Evolutionary conservation across 2,888 invertebrate genomes (phyloP), one percentile per base, ranked within the genome.

Genomic region (Machimus rusticus): DNA sequence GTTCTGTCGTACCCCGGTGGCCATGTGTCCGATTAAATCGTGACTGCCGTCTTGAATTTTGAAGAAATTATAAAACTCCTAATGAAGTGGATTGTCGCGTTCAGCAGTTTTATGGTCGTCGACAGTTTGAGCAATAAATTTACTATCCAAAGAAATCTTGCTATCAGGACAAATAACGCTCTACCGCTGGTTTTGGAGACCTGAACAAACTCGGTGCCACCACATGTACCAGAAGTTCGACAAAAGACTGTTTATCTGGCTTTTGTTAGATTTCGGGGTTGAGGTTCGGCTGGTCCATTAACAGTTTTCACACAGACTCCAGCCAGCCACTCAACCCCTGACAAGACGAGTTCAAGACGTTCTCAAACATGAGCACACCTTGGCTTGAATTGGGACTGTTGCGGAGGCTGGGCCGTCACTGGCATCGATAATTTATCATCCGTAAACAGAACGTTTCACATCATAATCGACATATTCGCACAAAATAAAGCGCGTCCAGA

Each of bases 401-500:
- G 86, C 74, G 86, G 86, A 86, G 86, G 77, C 39, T 77, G 86
- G 57, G 77, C 76, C 37, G 46, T 16, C 19, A 39, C 55, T 77
- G 37, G 23, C 51, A 19, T 37, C 74, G 85, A 88, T 87, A 88
- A 88, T 88, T 88, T 88, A 88, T 88, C 88, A 88, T 88, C 86
- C 82, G 87, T 85, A 78, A 81, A 87, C 86, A 86, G 86, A 87
- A 87, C 74, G 84, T 87, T 85, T 88, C 88, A 88, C 88, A 87
- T 88, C 87, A 88, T 88, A 88, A 88, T 88, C 88, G 88, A 87
- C 87, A 88, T 86, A 89, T 90, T 90, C 89, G 90, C 90, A 90
- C 90, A 89, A 89, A 89, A 89, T 89, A 87, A 89, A 90, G 87
- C 88, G 89, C 89, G 89, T 89, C 88, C 86, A 87, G 87, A 88